Percentiles rank a stretch among this genome's conserved stretches.
Evolutionary conservation across 2,888 invertebrate genomes (phyloP).

Genomic region (Cosmia trapezina): DNA sequence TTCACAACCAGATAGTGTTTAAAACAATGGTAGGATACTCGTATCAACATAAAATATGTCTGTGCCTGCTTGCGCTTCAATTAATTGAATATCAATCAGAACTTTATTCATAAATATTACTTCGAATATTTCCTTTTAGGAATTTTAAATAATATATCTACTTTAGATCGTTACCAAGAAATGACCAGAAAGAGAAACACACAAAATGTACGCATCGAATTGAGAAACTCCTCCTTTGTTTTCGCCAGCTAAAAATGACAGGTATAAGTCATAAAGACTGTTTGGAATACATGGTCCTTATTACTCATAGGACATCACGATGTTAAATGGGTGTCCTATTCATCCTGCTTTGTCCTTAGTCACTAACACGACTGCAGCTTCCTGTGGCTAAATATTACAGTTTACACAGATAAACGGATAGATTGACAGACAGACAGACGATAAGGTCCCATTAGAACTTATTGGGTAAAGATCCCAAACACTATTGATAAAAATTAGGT

Average conservation of each 20-base stretch:
- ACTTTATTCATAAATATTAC: background rate
- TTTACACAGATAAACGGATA: background rate
- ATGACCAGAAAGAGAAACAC: background rate
- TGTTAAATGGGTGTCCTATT: no score
- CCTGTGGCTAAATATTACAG: background rate
- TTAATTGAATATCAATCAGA: background rate
- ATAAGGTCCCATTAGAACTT: no score
- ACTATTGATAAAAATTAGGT: background rate
- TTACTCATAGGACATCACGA: background rate
- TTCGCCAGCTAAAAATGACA: no score
- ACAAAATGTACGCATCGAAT: no score
- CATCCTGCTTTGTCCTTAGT: no score
- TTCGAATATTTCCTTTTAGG: background rate
- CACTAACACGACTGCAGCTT: background rate
- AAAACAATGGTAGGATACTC: background rate
- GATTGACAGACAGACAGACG: background rate
- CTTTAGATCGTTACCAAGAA: background rate
- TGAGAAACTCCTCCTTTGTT: no score
- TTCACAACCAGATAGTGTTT: slow-evolving; percentile 16
- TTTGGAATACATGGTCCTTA: background rate
- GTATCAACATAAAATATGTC: background rate
- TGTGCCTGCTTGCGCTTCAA: background rate
- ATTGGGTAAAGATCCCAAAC: no score
- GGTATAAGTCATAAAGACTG: no score
- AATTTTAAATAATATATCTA: background rate